A percentile compares a stretch with the other conserved stretches of the same genome.
phyloP scores from a whole-genome alignment of 2,797 vertebrate genomes.

The Danio jaintianensis region DNA sequence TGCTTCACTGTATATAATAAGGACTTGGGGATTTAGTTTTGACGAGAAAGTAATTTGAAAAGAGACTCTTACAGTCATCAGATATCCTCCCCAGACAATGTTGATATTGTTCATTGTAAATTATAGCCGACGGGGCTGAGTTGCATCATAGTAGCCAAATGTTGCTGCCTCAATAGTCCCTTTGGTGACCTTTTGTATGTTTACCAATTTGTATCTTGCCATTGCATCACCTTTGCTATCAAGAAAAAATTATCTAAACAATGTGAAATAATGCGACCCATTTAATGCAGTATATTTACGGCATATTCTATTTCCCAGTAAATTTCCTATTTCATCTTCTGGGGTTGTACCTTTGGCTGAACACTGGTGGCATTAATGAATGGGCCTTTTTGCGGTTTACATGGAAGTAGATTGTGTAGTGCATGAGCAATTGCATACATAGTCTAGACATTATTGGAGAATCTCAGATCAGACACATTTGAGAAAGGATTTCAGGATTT shows the following conservation, averaged over 20 bases:
- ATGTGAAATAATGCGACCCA: too few species aligned
- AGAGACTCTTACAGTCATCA: constrained; percentile 49
- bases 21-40: constrained; percentile 10
- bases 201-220: constrained; percentile 64
- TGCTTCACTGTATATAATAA: constrained; percentile 23
- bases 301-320: too few species aligned
- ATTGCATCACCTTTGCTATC: constrained; percentile 62
- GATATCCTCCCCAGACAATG: constrained; percentile 62
- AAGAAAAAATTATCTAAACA: constrained; percentile 46
- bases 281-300: too few species aligned
- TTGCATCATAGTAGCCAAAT: constrained; percentile 66
- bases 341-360: constrained; percentile 73
- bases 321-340: constrained; percentile 75
- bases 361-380: constrained; percentile 69
- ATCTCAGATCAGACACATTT: constrained; percentile 80
- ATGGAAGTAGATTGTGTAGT: constrained; percentile 74
- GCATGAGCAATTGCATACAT: constrained; percentile 80
- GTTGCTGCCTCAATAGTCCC: constrained; percentile 56
- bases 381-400: constrained; percentile 66
- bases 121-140: constrained; percentile 44
- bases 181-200: constrained; percentile 59
- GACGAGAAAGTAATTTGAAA: constrained; percentile 22
- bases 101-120: constrained; percentile 58
- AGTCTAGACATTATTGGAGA: constrained; percentile 81
- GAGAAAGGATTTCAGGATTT: constrained; percentile 76